Evolutionary conservation across 1,140 invertebrate genomes (phyloP), one percentile per base, ranked within the genome.

Genomic region (Marisa cornuarietis): DNA sequence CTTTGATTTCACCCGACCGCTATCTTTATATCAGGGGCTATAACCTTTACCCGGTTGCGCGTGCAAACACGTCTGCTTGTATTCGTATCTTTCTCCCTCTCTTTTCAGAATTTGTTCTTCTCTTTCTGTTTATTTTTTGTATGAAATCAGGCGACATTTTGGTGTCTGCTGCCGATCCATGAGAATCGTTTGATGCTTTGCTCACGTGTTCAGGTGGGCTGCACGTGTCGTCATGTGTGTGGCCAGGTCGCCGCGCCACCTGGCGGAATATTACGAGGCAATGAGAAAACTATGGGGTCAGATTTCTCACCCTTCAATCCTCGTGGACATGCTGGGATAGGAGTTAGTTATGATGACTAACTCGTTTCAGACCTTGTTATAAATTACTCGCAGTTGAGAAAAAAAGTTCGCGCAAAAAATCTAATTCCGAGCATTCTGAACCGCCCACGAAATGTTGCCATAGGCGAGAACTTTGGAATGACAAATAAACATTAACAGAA

Each of bases 41-140:
- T 58, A 58, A 58, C 54, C 54, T 58, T 58, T 58, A 6, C 54
- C 54, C 54, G 16, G 11, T 58, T 58, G 54, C 16, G 54, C 54
- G 54, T 11, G 54, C 54, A 58, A 58, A 58, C 54, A 58, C 54
- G 54, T 58, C 54, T 58, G 54, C 54, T 58, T 58, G 54, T 58
- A 58, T 58, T 58, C 54, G 9, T 58, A 58, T 58, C 54, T 58
- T n/a, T 68, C 65, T 13, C 65, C 22, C 65, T 68, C 65, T 31
- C 31, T 68, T 31, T 31, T 31, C 22, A 68, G n/a, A n/a, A 31
- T 68, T 68, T 68, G 65, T 68, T 68, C 26, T n/a, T 16, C 22
- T 68, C n/a, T 68, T 68, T 68, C 26, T 68, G 65, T 68, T 68
- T 68, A 68, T 68, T 68, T 68, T 31, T 68, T 3, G 26, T n/a